Evolutionary conservation across 2,888 invertebrate species (phyloP), one percentile per base, ranked within the genome.

Genomic region (Tenthredo amoena): DNA sequence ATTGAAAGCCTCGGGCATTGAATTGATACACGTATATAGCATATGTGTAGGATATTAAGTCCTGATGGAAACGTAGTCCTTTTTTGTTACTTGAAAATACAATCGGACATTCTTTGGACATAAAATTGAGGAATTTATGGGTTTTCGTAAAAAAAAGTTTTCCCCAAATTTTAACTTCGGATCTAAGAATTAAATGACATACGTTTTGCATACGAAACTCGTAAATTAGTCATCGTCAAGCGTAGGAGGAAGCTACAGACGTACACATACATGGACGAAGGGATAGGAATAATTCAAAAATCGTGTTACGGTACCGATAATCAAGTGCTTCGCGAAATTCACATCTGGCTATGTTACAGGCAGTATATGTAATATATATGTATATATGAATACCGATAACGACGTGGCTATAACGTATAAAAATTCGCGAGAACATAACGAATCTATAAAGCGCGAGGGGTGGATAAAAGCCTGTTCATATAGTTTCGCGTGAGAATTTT

Each of bases 301-400:
- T 43, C 74, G 26, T 74, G 74, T 74, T 43, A 74, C 10, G 31
- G 4, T n/a, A 6, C n/a, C 43, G 74, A 74, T 43, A 74, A 43
- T 74, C 74, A 43, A 74, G 74, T 74, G 43, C 43, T 74, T 31
- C 4, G 43, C 43, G 21, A 74, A 74, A 43, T 74, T 74, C 74
- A 74, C 74, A 74, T 74, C 43, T 74, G 74, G 40, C 43, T 21
- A 31, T 72, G 26, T 9, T n/a, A 40, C 37, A 21, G n/a, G 40
- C 4, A 37, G 15, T 37, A n/a, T 74, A 43, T 74, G 1, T 43
- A 15, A 74, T 43, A 31, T 6, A 65, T 10, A 26, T 65, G 18
- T 50, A 50, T 4, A 18, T 18, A 18, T 50, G 3, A 43, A 21
- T 10, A 74, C n/a, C 72, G 72, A 74, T 74, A 74, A 74, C 74